phyloP scores from a whole-genome alignment of 2,113 vertebrate genomes.

The Strix uralensis region DNA sequence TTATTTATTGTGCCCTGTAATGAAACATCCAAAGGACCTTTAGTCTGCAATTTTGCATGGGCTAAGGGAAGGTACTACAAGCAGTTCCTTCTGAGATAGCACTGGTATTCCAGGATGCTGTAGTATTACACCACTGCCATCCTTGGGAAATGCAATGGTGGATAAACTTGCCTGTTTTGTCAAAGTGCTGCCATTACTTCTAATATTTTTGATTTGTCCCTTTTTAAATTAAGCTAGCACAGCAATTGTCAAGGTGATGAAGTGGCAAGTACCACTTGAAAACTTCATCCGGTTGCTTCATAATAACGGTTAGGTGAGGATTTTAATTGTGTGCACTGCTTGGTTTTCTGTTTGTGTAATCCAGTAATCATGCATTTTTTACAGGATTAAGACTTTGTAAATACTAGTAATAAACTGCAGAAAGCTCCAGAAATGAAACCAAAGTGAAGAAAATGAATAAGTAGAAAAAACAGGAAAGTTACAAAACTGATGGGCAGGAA shows the following conservation, averaged over 20 bases:
- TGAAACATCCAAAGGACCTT: not conserved
- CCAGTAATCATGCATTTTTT: not conserved
- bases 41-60: not conserved
- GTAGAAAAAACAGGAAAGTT: not conserved
- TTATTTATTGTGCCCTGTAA: slow-evolving; percentile 23
- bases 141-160: not conserved
- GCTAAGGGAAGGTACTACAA: not conserved
- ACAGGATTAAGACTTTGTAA: not conserved
- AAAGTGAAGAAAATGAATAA: not conserved
- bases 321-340: not conserved
- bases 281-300: not conserved
- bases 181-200: not conserved
- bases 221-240: not conserved
- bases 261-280: not conserved
- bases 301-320: not conserved
- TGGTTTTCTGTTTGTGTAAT: not conserved
- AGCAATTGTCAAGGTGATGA: not conserved
- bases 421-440: not conserved
- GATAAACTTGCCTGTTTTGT: not conserved
- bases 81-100: not conserved
- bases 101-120: not conserved
- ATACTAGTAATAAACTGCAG: not conserved
- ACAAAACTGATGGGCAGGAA: not conserved
- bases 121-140: not conserved
- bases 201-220: not conserved